These are phyloP conservation scores for Chauna torquata DNA, from an alignment of 2,113 vertebrate genomes.

Conservation along the genomic window DNA sequence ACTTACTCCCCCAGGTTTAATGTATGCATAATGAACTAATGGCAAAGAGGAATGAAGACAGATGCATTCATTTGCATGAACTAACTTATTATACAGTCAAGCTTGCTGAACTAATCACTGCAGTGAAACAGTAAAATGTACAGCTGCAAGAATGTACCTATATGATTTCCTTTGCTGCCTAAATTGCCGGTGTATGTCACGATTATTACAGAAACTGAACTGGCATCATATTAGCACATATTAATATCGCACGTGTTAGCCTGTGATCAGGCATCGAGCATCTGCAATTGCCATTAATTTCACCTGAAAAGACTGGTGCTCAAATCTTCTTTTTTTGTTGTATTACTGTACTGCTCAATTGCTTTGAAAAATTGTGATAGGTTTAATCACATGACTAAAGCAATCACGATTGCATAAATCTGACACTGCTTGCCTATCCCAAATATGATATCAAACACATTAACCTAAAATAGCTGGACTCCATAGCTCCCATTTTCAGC, in stretches of 20 bases:
- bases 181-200: slow-evolving; percentile 9
- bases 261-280: background rate
- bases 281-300: background rate
- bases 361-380: background rate
- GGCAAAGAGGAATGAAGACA: slow-evolving; percentile 66
- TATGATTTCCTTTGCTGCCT: slow-evolving; percentile 6
- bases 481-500: background rate
- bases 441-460: background rate
- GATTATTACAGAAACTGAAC: slow-evolving; percentile 14
- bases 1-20: slow-evolving; percentile 55
- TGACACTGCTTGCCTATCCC: background rate
- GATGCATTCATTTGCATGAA: slow-evolving; percentile 65
- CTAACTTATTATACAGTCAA: slow-evolving; percentile 48
- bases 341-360: background rate
- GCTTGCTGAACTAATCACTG: slow-evolving; percentile 40
- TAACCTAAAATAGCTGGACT: background rate
- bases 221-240: background rate
- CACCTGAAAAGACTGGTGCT: background rate
- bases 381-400: background rate
- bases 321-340: background rate
- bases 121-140: background rate
- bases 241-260: background rate
- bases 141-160: background rate
- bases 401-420: background rate
- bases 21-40: slow-evolving; percentile 63